Conservation (phyloP, 2,113 vertebrate species). For the Mustelus asterias region DNA sequence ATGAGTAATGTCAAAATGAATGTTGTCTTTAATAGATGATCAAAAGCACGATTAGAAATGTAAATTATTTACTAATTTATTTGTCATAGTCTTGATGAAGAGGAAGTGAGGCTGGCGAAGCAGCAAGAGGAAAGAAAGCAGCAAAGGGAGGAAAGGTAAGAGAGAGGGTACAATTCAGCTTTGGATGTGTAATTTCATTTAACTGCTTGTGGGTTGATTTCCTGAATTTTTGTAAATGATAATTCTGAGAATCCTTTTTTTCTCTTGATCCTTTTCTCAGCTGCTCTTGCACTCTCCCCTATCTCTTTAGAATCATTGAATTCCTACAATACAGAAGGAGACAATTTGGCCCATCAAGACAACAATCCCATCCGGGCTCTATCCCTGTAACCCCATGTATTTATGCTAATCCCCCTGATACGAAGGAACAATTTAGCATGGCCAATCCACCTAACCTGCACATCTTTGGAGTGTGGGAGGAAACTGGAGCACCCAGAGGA, state of each 20-base stretch:
- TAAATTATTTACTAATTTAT: not conserved
- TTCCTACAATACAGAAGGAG: too few relatives aligned
- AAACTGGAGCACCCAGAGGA: too few relatives aligned
- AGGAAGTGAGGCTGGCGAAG: constrained; percentile 52
- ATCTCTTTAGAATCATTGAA: not conserved
- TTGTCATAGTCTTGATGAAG: constrained; percentile 48
- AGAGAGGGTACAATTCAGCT: not conserved
- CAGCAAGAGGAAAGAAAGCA: constrained; percentile 57
- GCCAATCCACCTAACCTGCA: too few relatives aligned
- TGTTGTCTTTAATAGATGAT: too few relatives aligned
- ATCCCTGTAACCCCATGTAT: too few relatives aligned
- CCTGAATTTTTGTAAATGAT: not conserved
- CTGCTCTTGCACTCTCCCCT: not conserved
- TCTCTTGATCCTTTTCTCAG: not conserved
- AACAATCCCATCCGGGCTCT: too few relatives aligned
- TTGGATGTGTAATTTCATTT: not conserved
- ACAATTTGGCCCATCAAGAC: too few relatives aligned
- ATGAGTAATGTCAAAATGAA: not conserved
- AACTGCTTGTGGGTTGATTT: not conserved
- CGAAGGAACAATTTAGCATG: too few relatives aligned
- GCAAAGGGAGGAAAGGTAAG: constrained; percentile 56
- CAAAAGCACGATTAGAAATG: not conserved
- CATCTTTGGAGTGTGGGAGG: too few relatives aligned
- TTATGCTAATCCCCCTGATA: too few relatives aligned
- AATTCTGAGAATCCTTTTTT: not conserved